Percentiles rank a stretch among this genome's conserved stretches.
Conservation (phyloP, 2,888 invertebrate species). For the Philaethria dido region DNA sequence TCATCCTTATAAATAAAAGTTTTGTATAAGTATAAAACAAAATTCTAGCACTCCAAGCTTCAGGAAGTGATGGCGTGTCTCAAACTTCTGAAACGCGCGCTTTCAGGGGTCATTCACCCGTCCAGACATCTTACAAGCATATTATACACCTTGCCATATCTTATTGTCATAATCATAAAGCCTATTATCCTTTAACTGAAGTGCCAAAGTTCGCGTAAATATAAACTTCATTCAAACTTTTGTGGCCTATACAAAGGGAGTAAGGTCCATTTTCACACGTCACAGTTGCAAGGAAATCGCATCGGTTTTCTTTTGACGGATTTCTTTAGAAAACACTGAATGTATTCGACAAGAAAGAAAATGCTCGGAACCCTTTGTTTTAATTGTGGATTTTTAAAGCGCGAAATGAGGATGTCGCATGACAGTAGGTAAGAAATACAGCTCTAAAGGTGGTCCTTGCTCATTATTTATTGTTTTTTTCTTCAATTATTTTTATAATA, state of each 20-base stretch:
- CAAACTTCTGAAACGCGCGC: slow-evolving; percentile 71
- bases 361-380: slow-evolving; percentile 44
- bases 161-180: slow-evolving; percentile 50
- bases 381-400: slow-evolving; percentile 42
- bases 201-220: slow-evolving; percentile 44
- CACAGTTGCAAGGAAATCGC: slow-evolving; percentile 43
- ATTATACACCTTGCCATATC: slow-evolving; percentile 41
- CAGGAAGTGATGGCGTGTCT: slow-evolving; percentile 73
- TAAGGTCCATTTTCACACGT: slow-evolving; percentile 41
- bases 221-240: slow-evolving; percentile 37
- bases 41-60: slow-evolving; percentile 58
- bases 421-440: slow-evolving; percentile 23
- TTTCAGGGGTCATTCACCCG: slow-evolving; percentile 74
- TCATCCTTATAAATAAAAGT: slow-evolving; percentile 29
- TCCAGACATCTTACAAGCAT: slow-evolving; percentile 54
- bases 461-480: slow-evolving; percentile 2
- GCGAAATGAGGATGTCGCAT: slow-evolving; percentile 23
- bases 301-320: slow-evolving; percentile 58
- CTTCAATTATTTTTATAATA: neutral
- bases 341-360: slow-evolving; percentile 54
- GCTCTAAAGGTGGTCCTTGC: neutral
- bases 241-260: slow-evolving; percentile 33
- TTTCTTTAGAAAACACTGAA: slow-evolving; percentile 55
- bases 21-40: slow-evolving; percentile 46
- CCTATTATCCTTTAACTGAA: slow-evolving; percentile 47